Conservation (phyloP, 30 jellyfish, hydroid and myxozoan genomes). For the Hydractinia echinata region DNA sequence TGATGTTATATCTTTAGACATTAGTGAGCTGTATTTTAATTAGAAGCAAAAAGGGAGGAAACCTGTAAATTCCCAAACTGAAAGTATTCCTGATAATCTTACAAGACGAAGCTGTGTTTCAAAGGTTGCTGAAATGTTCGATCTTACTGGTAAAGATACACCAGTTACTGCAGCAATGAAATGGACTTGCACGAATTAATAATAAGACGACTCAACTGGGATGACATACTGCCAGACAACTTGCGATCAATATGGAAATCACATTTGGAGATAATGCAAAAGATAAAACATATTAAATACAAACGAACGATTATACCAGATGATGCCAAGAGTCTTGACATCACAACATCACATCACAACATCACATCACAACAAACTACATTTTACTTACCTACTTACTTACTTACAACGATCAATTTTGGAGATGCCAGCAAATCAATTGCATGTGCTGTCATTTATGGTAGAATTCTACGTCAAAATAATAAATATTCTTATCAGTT, state of each 20-base stretch:
- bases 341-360: background rate
- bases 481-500: conserved; percentile 1
- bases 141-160: conserved; percentile 7
- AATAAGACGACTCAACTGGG: background rate
- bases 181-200: background rate
- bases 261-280: background rate
- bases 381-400: background rate
- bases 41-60: background rate
- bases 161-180: conserved; percentile 26
- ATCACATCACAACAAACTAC: background rate
- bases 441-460: conserved; percentile 1
- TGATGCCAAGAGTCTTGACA: background rate
- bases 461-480: background rate
- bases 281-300: background rate
- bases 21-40: background rate
- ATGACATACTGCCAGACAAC: background rate
- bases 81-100: background rate
- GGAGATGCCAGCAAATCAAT: conserved; percentile 9
- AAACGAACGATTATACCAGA: background rate
- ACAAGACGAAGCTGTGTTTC: conserved; percentile 14
- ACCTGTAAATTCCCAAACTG: background rate
- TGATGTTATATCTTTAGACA: background rate
- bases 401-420: background rate
- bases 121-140: background rate
- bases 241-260: background rate